Evolutionary conservation across 1,140 invertebrate species (phyloP).

Genomic region (Lepidurus apus): DNA sequence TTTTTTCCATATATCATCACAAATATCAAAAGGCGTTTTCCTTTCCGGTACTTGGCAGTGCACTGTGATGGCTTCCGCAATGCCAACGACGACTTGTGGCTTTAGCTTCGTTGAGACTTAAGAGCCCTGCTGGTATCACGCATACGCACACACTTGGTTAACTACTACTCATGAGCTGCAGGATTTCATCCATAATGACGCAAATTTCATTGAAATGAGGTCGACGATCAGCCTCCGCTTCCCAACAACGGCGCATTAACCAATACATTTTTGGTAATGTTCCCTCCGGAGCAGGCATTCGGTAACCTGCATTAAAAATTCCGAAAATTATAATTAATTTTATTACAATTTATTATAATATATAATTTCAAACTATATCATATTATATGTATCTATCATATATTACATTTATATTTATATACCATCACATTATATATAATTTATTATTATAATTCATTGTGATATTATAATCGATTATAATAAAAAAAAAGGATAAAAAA

Average conservation of each 20-base stretch:
- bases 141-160: not conserved
- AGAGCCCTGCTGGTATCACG: not conserved
- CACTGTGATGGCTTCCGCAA: not conserved
- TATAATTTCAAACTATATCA: too few relatives aligned
- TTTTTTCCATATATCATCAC: not conserved
- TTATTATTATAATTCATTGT: too few relatives aligned
- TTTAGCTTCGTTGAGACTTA: not conserved
- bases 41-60: not conserved
- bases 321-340: conserved; percentile 17
- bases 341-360: too few relatives aligned
- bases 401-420: too few relatives aligned
- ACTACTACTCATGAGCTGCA: not conserved
- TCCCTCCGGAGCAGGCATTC: conserved; percentile 83
- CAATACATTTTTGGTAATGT: conserved; percentile 84
- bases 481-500: too few relatives aligned
- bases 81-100: not conserved
- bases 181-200: conserved; percentile 34
- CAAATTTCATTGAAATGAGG: conserved; percentile 88
- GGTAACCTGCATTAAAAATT: conserved; percentile 61
- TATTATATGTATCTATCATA: too few relatives aligned
- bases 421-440: too few relatives aligned
- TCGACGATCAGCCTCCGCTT: conserved; percentile 81
- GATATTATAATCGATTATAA: not conserved
- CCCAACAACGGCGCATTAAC: conserved; percentile 89
- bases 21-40: conserved; percentile 11